Evolutionary conservation across 2,797 vertebrate species (phyloP).

Genomic region (Oryzias dopingdopingensis): DNA sequence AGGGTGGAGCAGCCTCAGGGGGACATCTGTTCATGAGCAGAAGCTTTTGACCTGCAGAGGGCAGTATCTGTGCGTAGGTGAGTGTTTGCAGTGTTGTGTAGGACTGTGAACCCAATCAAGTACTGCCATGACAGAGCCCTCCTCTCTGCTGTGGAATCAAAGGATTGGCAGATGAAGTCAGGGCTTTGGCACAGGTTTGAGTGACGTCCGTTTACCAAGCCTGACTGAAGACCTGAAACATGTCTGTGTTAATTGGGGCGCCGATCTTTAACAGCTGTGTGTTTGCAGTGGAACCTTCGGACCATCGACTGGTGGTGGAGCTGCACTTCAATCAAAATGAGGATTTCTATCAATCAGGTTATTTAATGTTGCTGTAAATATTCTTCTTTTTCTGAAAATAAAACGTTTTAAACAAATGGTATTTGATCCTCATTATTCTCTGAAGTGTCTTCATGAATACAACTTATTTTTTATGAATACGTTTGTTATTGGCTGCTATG

Average conservation of each 20-base stretch:
- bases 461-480: too few relatives aligned
- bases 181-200: slow-evolving; percentile 71
- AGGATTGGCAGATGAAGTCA: slow-evolving; percentile 58
- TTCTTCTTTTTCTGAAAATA: too few relatives aligned
- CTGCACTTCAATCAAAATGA: not conserved
- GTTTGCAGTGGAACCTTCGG: not conserved
- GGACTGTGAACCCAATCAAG: slow-evolving; percentile 40
- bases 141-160: slow-evolving; percentile 59
- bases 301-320: too few relatives aligned
- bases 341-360: too few relatives aligned
- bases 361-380: too few relatives aligned
- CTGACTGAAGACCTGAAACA: slow-evolving; percentile 72
- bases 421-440: too few relatives aligned
- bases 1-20: too few relatives aligned
- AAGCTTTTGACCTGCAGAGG: not conserved
- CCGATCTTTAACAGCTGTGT: not conserved
- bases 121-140: slow-evolving; percentile 58
- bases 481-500: too few relatives aligned
- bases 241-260: fast-evolving
- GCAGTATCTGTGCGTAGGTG: not conserved
- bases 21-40: not conserved
- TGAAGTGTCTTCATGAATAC: too few relatives aligned
- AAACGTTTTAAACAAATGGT: too few relatives aligned
- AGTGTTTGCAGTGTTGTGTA: not conserved
- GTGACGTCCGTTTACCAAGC: slow-evolving; percentile 35